Evolutionary conservation across 2,797 vertebrate genomes (phyloP).

Genomic region (Gambusia yucatana): DNA sequence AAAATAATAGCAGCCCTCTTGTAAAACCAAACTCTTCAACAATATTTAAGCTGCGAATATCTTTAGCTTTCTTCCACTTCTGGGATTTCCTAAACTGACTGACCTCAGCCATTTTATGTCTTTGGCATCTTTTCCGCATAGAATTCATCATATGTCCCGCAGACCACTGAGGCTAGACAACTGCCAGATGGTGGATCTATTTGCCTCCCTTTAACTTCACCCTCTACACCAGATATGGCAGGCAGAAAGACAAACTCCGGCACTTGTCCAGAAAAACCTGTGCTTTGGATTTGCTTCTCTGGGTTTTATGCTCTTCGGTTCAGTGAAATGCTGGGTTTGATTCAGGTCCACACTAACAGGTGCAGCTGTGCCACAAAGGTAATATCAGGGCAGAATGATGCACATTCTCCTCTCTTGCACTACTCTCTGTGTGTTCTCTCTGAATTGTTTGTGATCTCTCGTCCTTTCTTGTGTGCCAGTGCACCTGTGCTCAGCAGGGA

Average conservation of each 20-base stretch:
- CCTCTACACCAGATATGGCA: conserved; percentile 59
- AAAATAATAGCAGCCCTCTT: neutral
- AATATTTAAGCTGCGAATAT: conserved; percentile 45
- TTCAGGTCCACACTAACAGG: conserved; percentile 54
- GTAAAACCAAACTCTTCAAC: conserved; percentile 36
- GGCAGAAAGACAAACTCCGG: conserved; percentile 45
- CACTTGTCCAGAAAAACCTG: conserved; percentile 38
- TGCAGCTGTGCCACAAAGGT: conserved; percentile 61
- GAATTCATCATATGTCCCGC: conserved; percentile 72
- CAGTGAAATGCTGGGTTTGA: conserved; percentile 37
- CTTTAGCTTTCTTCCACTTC: conserved; percentile 48
- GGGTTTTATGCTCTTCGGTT: conserved; percentile 38
- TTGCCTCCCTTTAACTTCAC: conserved; percentile 64
- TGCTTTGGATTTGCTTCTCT: conserved; percentile 33
- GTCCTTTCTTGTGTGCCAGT: conserved; percentile 61
- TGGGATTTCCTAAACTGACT: conserved; percentile 73
- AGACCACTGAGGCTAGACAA: conserved; percentile 72
- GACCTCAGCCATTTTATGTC: conserved; percentile 66
- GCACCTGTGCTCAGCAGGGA: conserved; percentile 74
- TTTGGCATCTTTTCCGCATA: conserved; percentile 59
- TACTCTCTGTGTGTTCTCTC: conserved; percentile 31
- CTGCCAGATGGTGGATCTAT: conserved; percentile 76
- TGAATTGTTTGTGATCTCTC: conserved; percentile 28
- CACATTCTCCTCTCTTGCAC: conserved; percentile 34
- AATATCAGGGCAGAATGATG: conserved; percentile 53